Evolutionary conservation across 2,888 invertebrate species (phyloP), one percentile per base, ranked within the genome.

Genomic region (Galerucella calmariensis): DNA sequence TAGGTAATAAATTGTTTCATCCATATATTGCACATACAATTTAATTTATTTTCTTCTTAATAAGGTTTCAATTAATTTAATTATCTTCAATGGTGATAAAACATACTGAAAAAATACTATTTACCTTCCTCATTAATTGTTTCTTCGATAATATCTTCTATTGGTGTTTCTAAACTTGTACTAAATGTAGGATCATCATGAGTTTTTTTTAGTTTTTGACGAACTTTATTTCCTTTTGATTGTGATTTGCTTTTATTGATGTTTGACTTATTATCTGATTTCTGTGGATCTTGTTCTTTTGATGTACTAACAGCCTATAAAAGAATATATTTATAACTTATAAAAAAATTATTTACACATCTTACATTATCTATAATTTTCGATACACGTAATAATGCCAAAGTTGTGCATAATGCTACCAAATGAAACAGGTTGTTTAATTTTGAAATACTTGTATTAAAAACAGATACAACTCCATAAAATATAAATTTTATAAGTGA

Each of bases 121-220:
- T 46, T 65, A 65, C 63, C 63, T 65, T 76, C 74, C 59, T 80
- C 77, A 67, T 62, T 78, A 66, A 83, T 70, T 1, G 80, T 81
- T 75, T 84, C 83, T 75, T 81, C 81, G 63, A 83, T 80, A 61
- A 82, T 73, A 63, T 82, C 79, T 75, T 83, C 83, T 74, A 83
- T 82, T 11, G 84, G 81, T 16, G 80, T 78, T 46, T 75, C 69
- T 63, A 83, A 71, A 67, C 76, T 79, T 48, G 83, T 82, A 67
- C 71, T 79, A 67, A 83, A 83, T 24, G 75, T 72, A 51, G 83
- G 83, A 46, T 81, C 81, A 67, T 79, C 79, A 67, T 73, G 44
- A 58, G 74, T 48, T 51, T 77, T 79, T 75, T 77, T 82, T 48
- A 62, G 71, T 44, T 69, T 71, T n/a, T 80, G 79, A n/a, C 72